Percentiles rank a stretch among this genome's conserved stretches.
phyloP scores from a whole-genome alignment of 1,140 invertebrate genomes.

The Ceratitis capitata region DNA sequence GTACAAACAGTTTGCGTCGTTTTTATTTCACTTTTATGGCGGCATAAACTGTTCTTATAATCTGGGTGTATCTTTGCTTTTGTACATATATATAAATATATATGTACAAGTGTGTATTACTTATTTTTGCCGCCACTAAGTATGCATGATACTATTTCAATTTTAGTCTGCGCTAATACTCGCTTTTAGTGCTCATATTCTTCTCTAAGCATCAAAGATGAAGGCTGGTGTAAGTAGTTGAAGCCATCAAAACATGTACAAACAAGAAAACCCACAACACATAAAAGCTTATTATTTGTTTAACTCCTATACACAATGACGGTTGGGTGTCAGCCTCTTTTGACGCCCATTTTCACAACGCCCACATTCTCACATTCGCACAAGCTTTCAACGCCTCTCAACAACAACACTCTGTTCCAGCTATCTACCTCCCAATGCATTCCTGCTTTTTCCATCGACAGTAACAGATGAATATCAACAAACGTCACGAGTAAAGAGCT shows the following conservation, averaged over 20 bases:
- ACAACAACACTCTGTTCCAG: not conserved
- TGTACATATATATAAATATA: not conserved
- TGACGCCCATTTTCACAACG: not conserved
- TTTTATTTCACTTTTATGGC: constrained; percentile 11
- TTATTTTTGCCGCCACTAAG: not conserved
- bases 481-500: not conserved
- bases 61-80: not conserved
- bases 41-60: not conserved
- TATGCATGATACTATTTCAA: not conserved
- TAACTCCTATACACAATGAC: not conserved
- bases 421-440: not conserved
- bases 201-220: not conserved
- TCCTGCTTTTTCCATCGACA: not conserved
- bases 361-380: not conserved
- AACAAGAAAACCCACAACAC: not conserved
- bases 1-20: not conserved
- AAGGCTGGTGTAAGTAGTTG: not conserved
- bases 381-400: not conserved
- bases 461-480: not conserved
- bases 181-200: not conserved
- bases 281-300: constrained; percentile 2
- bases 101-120: not conserved
- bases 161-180: not conserved
- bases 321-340: not conserved
- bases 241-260: not conserved